phyloP scores from a whole-genome alignment of 2,797 vertebrate genomes.

The Macropus fuliginosus region DNA sequence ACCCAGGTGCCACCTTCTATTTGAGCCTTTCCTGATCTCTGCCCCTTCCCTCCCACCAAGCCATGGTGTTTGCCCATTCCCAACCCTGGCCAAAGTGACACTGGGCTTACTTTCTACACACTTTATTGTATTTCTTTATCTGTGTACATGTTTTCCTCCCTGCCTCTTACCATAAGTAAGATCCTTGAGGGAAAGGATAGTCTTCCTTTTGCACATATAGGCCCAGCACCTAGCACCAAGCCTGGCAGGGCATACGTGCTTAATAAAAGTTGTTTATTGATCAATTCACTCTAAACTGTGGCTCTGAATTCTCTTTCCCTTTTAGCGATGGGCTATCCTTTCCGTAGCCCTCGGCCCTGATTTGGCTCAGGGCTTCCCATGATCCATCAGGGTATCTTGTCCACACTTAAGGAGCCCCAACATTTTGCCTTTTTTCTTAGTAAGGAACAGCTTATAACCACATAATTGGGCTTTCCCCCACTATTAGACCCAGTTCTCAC shows the following conservation, averaged over 20 bases:
- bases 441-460: conserved; percentile 57
- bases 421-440: not conserved
- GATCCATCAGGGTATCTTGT: not conserved
- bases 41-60: not conserved
- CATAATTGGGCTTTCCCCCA: conserved; percentile 50
- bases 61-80: not conserved
- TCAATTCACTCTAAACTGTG: not conserved
- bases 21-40: not conserved
- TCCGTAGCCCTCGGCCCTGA: not conserved
- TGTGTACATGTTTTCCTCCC: not conserved
- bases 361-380: not conserved
- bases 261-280: not conserved
- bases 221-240: conserved; percentile 49
- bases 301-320: not conserved
- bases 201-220: conserved; percentile 4
- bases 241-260: not conserved
- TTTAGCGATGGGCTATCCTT: not conserved
- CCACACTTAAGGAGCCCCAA: not conserved
- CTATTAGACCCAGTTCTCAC: conserved; percentile 52
- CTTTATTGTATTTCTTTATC: not conserved
- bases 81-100: not conserved
- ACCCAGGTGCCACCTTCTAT: not conserved
- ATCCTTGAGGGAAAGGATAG: conserved; percentile 23
- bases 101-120: not conserved
- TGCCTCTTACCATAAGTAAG: conserved; percentile 43